Percentiles rank a stretch among this genome's conserved stretches.
Evolutionary conservation across 2,113 vertebrate species (phyloP).

Genomic region (Alces alces): DNA sequence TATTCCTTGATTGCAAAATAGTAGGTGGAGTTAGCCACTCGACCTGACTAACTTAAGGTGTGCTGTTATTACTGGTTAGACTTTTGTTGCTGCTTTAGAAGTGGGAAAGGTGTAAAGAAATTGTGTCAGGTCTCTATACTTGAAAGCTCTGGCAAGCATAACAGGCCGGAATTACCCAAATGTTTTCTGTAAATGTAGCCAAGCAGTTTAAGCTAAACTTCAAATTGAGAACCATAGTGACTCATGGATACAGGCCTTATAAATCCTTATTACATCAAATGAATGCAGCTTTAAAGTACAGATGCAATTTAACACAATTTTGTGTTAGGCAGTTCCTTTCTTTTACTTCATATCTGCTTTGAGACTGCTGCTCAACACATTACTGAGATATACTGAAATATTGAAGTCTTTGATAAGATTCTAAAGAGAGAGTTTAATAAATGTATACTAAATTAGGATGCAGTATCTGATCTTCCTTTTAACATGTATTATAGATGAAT

Average conservation of each 20-base stretch:
- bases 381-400: background rate
- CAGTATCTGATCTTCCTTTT: background rate
- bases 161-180: background rate
- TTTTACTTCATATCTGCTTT: background rate
- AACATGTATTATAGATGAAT: background rate
- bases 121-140: background rate
- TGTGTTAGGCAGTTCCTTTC: background rate
- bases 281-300: slow-evolving; percentile 6
- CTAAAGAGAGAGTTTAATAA: background rate
- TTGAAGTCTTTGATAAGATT: background rate
- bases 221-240: background rate
- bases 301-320: background rate
- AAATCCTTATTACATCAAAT: background rate
- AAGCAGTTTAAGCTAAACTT: slow-evolving; percentile 15
- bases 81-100: background rate
- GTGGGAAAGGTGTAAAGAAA: background rate
- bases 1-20: slow-evolving; percentile 36
- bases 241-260: background rate
- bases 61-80: background rate
- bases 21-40: background rate
- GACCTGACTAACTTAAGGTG: background rate
- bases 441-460: background rate
- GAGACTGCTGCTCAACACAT: background rate
- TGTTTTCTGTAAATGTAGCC: background rate
- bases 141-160: background rate